Base-by-base conservation (phyloP, 35 echinoderm and acorn worm species). In the Acanthaster planci region DNA sequence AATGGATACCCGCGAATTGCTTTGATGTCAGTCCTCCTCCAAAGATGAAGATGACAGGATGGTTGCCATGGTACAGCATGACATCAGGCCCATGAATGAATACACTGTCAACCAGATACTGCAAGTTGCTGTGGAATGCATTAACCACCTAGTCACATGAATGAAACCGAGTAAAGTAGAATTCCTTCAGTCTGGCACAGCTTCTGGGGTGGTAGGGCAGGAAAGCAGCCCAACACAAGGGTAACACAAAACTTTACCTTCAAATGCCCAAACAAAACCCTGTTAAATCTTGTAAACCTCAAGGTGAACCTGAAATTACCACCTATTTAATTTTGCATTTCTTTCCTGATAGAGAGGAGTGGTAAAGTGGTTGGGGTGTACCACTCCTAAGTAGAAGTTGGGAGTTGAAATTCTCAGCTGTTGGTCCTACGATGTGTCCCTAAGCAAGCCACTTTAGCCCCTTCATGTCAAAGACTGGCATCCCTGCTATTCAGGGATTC, bases 11-110 rank as follows among this genome's bases (percentile, higher is more conserved):
- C 92, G 37, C 38, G 15, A 99, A 90, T 44, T 91, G 79, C 16
- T 36, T n/a, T 21, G 85, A 85, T 5, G 82, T 89, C 16, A 99
- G 60, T 37, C 96, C 96, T 39, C 89, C 96, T 39, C 96, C 96
- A 59, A 99, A 99, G 9, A 94, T 53, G 67, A 94, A 99, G 57
- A 99, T 99, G 21, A 99, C 51, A 30, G 96, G 96, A 91, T 91
- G 83, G 37, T 75, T 86, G 14, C 82, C 76, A 39, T 82, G 60
- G 77, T 78, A 89, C 14, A 86, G 52, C 8, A 60, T 77, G 0
- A 78, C 5, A 15, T 82, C 51, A 5, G 88, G 55, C 9, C 82
- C 79, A 2, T 40, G 34, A 17, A 22, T 82, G 54, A 82, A 99
- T 4, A 94, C 19, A 38, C 81, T 92, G 51, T 94, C 91, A 0